Base-by-base conservation (phyloP, 1,140 invertebrate genomes). In the Hycleus cichorii region DNA sequence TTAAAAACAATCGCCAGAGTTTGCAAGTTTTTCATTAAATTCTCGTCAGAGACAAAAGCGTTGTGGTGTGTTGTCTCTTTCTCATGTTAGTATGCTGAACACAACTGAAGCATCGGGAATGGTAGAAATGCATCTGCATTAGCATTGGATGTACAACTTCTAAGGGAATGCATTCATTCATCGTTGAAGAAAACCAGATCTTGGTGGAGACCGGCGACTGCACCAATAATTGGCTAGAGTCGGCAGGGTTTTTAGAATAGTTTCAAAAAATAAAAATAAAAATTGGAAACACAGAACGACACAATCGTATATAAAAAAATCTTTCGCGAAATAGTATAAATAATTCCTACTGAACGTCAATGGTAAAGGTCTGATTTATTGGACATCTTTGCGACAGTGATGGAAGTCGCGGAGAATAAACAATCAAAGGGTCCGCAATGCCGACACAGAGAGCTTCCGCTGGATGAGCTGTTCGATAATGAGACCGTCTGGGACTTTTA, bases 341-440 rank as follows among this genome's bases (percentile, higher is more conserved):
- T 66, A 64, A 63, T 66, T 66, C 64, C 59, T 47, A 55, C 39
- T 54, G 51, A 60, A 62, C 54, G 64, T 66, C 62, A 61, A 62
- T 59, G 56, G 48, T 47, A 42, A 56, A 48, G 40, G 39, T 47
- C 63, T 67, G 67, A 69, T 69, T 69, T 69, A 69, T 69, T 57
- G 60, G 64, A 67, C 63, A 55, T 57, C 38, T 48, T 56, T 52
- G 32, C 52, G 67, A 69, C 67, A 69, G 67, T 69, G 67, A 69
- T 69, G 65, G 67, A 69, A 69, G 62, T 59, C 61, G 67, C 64
- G 63, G 67, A 57, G 67, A 66, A 69, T 69, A 69, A 69, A 69
- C 60, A 67, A 69, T 69, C 67, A 66, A 66, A 69, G 64, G 61
- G 57, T 51, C 49, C 32, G 54, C 47, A 42, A 39, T 40, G 57